Evolutionary conservation across 2,888 invertebrate species (phyloP).

Genomic region (Drosophila demipolita): DNA sequence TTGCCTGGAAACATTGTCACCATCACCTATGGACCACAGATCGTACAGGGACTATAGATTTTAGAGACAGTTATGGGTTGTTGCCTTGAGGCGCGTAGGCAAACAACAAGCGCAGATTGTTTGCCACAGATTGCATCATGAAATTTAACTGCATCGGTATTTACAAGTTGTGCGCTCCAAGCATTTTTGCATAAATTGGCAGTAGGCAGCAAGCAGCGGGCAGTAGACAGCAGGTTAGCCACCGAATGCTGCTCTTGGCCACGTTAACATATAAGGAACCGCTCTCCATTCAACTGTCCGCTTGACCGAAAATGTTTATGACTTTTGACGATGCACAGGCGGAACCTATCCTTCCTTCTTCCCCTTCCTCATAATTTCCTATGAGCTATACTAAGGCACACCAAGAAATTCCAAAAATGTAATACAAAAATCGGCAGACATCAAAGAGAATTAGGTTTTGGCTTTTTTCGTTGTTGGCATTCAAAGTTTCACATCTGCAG

Average conservation of each 20-base stretch:
- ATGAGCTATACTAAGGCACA: constrained; percentile 46
- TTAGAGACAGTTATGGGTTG: constrained; percentile 22
- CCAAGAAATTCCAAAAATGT: constrained; percentile 36
- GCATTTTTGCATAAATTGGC: constrained; percentile 74
- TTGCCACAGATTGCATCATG: constrained; percentile 72
- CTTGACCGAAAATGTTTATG: constrained; percentile 71
- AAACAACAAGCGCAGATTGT: constrained; percentile 69
- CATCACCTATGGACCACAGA: constrained; percentile 57
- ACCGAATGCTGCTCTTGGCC: constrained; percentile 26
- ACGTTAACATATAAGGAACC: constrained; percentile 74
- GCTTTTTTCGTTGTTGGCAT: constrained; percentile 29
- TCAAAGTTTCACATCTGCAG: constrained; percentile 76
- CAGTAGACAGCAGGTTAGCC: constrained; percentile 17
- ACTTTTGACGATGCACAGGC: constrained; percentile 59
- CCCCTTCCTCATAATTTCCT: constrained; percentile 69
- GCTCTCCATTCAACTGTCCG: constrained; percentile 77
- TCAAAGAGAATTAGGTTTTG: constrained; percentile 24
- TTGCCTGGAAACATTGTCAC: constrained; percentile 69
- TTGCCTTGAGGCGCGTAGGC: constrained; percentile 54
- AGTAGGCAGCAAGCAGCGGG: constrained; percentile 30
- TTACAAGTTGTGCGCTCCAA: constrained; percentile 48
- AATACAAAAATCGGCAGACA: constrained; percentile 33
- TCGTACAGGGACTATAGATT: constrained; percentile 9
- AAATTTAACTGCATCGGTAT: constrained; percentile 67
- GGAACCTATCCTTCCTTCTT: constrained; percentile 31